phyloP scores from a whole-genome alignment of 2,888 invertebrate genomes.

The Automeris io region DNA sequence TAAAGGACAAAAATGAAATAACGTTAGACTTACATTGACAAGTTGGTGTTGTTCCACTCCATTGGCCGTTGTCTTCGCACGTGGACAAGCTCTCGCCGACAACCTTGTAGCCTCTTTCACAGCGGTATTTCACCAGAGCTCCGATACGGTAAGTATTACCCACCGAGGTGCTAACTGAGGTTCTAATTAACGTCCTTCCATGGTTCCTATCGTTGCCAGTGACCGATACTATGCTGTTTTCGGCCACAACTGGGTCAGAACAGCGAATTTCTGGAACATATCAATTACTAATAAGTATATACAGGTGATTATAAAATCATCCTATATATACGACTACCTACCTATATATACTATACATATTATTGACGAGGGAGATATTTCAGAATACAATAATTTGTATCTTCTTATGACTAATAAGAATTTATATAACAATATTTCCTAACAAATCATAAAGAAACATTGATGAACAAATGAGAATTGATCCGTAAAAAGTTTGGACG shows the following conservation, averaged over 20 bases:
- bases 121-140: constrained; percentile 90
- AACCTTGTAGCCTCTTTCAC: constrained; percentile 92
- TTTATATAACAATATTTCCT: too few species aligned
- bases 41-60: constrained; percentile 89
- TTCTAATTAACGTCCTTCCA: constrained; percentile 88
- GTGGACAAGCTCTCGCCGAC: constrained; percentile 90
- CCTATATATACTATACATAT: too few species aligned
- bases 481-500: too few species aligned
- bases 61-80: constrained; percentile 89
- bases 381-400: too few species aligned
- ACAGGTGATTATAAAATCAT: not conserved
- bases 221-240: constrained; percentile 91
- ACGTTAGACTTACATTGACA: constrained; percentile 87
- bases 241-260: constrained; percentile 87
- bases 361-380: too few species aligned
- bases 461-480: too few species aligned
- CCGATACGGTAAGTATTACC: constrained; percentile 90
- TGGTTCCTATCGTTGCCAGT: constrained; percentile 95
- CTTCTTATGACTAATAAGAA: too few species aligned
- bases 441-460: too few species aligned
- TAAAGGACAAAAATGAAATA: too few species aligned
- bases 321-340: too few species aligned
- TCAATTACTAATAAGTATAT: not conserved
- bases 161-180: constrained; percentile 80
- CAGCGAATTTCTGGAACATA: constrained; percentile 87